Conservation (phyloP, 2,888 invertebrate species). For the Drosophila infuscata region DNA sequence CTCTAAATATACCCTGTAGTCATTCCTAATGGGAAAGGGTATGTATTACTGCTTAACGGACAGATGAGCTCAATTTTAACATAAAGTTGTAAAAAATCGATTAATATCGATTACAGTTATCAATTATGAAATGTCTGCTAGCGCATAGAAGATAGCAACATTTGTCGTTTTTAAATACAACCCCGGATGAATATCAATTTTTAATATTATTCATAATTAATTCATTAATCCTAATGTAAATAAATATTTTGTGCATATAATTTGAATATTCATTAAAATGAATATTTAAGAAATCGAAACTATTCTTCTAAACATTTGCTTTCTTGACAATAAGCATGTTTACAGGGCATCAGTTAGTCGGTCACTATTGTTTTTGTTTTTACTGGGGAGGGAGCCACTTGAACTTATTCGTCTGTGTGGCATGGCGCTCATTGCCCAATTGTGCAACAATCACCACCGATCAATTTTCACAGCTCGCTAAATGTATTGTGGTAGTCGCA, state of each 20-base stretch:
- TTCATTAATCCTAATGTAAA: background rate
- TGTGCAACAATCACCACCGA: slow-evolving; percentile 11
- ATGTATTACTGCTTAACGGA: background rate
- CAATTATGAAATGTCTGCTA: background rate
- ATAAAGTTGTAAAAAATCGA: background rate
- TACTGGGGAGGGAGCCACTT: background rate
- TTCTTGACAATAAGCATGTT: background rate
- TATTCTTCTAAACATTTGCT: background rate
- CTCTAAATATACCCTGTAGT: background rate
- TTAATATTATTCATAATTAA: background rate
- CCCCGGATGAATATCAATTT: background rate
- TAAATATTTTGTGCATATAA: background rate
- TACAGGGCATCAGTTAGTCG: background rate
- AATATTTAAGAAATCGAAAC: background rate
- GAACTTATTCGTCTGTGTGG: background rate
- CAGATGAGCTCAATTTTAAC: background rate
- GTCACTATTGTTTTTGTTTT: background rate
- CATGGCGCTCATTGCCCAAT: slow-evolving; percentile 14
- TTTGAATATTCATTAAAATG: background rate
- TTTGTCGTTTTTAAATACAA: background rate
- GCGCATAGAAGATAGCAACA: rapidly evolving
- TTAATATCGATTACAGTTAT: background rate
- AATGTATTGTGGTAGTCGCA: slow-evolving; percentile 21
- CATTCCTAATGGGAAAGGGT: background rate
- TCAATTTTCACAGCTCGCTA: slow-evolving; percentile 44